These are phyloP conservation scores for Candoia aspera DNA, from an alignment of 2,113 vertebrate genomes.

Conservation along the genomic window DNA sequence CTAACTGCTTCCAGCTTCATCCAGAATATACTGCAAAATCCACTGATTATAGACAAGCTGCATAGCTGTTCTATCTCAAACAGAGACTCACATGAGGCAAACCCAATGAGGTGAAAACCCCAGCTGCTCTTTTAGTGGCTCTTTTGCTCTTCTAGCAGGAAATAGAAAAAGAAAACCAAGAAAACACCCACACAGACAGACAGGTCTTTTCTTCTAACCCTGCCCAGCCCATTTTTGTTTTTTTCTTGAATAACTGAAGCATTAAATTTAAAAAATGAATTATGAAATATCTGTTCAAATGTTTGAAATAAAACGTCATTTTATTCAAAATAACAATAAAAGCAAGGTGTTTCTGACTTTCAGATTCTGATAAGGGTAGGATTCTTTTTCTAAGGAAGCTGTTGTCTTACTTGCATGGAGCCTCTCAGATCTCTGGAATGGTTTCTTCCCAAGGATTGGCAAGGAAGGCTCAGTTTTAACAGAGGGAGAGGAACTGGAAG, in stretches of 20 bases:
- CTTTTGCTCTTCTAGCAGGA: background rate
- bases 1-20: background rate
- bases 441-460: constrained; percentile 82
- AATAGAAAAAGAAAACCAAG: background rate
- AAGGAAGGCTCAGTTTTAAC: constrained; percentile 80
- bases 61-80: background rate
- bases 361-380: background rate
- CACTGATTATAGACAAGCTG: background rate
- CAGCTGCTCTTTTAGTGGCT: background rate
- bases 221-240: background rate
- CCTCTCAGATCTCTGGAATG: constrained; percentile 85
- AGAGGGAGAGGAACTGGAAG: constrained; percentile 74
- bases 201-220: background rate
- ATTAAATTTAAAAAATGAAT: background rate
- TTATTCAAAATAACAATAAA: background rate
- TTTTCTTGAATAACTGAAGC: background rate
- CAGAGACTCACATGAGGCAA: background rate
- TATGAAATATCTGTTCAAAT: background rate
- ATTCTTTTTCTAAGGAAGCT: background rate
- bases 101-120: background rate
- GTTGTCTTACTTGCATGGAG: constrained; percentile 85
- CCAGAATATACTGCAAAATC: background rate
- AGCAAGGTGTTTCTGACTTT: background rate
- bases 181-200: background rate
- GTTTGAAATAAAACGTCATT: background rate